A percentile compares a stretch with the other conserved stretches of the same genome.
phyloP scores from a whole-genome alignment of 2,113 vertebrate genomes.

The Himantopus leucocephalus region DNA sequence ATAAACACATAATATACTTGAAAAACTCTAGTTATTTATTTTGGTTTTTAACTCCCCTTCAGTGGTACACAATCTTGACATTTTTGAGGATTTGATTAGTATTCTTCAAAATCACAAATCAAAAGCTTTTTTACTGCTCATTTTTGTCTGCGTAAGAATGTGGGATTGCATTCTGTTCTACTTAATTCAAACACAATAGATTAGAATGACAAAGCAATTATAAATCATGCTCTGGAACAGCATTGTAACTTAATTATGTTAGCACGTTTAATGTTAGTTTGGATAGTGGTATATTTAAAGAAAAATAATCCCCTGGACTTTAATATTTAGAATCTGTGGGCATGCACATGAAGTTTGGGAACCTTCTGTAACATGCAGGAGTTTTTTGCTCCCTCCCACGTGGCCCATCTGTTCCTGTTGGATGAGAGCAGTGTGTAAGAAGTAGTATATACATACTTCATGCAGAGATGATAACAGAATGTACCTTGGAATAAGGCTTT shows the following conservation, averaged over 20 bases:
- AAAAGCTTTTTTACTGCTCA: neutral
- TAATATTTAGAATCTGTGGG: slow-evolving; percentile 40
- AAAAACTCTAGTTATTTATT: neutral
- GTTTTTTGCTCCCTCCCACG: slow-evolving; percentile 22
- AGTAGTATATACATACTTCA: neutral
- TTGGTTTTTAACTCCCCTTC: neutral
- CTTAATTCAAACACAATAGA: neutral
- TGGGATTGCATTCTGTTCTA: neutral
- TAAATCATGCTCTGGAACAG: neutral
- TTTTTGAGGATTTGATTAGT: neutral
- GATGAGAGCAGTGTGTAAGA: neutral
- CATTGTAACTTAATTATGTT: neutral
- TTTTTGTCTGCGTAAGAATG: neutral
- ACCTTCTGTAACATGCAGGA: slow-evolving; percentile 24
- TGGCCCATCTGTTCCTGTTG: slow-evolving; percentile 26
- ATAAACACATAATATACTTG: neutral
- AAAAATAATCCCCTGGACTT: neutral
- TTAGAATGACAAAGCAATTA: neutral
- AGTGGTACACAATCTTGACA: neutral
- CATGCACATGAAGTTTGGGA: slow-evolving; percentile 25
- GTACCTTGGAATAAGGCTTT: neutral
- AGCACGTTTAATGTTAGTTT: neutral
- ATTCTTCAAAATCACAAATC: neutral
- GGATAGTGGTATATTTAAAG: neutral
- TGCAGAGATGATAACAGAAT: neutral